These are phyloP conservation scores for Meghimatium bilineatum DNA, from an alignment of 2,888 invertebrate species.

Conservation along the genomic window DNA sequence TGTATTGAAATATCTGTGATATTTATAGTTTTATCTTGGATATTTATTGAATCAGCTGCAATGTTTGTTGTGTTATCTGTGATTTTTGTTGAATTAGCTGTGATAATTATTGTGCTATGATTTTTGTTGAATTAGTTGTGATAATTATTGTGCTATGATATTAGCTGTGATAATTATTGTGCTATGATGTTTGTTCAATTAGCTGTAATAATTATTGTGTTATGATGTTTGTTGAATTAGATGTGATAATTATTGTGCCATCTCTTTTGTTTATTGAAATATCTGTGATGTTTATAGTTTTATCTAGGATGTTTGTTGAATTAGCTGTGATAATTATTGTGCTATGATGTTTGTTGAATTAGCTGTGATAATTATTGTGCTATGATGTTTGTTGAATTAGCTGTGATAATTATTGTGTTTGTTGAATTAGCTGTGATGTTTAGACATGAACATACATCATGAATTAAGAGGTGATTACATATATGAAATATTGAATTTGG, in stretches of 20 bases:
- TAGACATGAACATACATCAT: no score
- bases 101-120: not conserved
- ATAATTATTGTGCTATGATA: not conserved
- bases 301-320: not conserved
- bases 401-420: not conserved
- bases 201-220: not conserved
- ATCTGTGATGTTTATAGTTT: not conserved
- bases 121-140: not conserved
- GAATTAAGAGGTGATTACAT: no score
- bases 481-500: no score
- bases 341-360: not conserved
- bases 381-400: not conserved
- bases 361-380: not conserved
- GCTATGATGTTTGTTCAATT: not conserved
- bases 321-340: not conserved
- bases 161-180: not conserved
- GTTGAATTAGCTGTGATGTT: not conserved
- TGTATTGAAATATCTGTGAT: not conserved
- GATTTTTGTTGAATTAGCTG: not conserved
- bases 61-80: not conserved
- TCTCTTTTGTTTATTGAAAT: not conserved
- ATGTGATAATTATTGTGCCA: not conserved
- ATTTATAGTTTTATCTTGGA: not conserved
- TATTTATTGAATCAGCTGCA: not conserved
- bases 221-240: not conserved